These are phyloP conservation scores for Isoperla grammatica DNA, from an alignment of 2,888 invertebrate species.

Conservation along the genomic window DNA sequence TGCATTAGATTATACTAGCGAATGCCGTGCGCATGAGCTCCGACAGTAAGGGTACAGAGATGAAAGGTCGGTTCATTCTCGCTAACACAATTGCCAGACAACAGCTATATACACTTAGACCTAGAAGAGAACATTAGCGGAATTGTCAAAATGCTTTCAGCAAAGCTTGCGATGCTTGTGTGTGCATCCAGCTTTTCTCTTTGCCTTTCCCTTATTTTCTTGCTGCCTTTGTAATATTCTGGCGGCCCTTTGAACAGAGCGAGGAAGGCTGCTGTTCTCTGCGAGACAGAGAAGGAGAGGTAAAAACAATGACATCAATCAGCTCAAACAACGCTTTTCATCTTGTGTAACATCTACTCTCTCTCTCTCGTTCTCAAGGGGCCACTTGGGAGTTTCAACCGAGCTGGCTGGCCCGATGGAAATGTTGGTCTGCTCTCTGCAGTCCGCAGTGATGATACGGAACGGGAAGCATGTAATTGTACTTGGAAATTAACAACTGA, in stretches of 20 bases:
- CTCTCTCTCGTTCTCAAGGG: background rate
- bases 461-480: too few species aligned
- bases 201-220: conserved; percentile 16
- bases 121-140: conserved; percentile 14
- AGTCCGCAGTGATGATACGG: too few species aligned
- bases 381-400: conserved; percentile 4
- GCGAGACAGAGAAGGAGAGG: background rate
- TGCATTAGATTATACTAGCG: too few species aligned
- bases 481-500: too few species aligned
- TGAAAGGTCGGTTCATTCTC: too few species aligned
- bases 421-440: too few species aligned
- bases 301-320: conserved; percentile 30
- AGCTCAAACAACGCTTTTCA: conserved; percentile 26
- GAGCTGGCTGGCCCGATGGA: too few species aligned
- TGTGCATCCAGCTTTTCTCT: conserved; percentile 1
- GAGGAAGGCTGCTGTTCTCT: conserved; percentile 5
- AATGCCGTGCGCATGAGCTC: too few species aligned
- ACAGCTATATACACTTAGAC: background rate
- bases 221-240: conserved; percentile 23
- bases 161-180: background rate
- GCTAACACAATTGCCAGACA: too few species aligned
- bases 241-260: conserved; percentile 14
- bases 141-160: conserved; percentile 24
- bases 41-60: too few species aligned
- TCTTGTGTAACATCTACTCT: background rate